Base-by-base conservation (phyloP, 2,797 vertebrate species). In the Takifugu rubripes region DNA sequence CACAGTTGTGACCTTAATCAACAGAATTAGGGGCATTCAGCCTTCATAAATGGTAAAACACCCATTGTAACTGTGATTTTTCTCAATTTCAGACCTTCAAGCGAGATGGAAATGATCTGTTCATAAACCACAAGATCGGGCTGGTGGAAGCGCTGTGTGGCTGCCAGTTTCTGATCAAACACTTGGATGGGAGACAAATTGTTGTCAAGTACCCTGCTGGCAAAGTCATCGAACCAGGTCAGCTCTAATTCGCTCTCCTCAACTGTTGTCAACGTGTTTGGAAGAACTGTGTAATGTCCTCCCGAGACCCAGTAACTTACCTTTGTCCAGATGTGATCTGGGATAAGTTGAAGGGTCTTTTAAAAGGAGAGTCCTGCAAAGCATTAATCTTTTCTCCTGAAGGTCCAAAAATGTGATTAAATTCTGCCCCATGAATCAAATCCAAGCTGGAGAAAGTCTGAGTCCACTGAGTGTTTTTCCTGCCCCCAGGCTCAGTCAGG, bases 141-240 rank as follows among this genome's bases (percentile, higher is more conserved):
- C 93, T 98, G 43, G 95, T 96, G 68, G 97, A 99, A 90, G 95
- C 97, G 60, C 90, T 99, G 50, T 99, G 97, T 78, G 97, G 97
- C 59, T 98, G 98, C 89, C 96, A 98, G 89, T 98, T 99, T 75
- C 94, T 94, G 52, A 90, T 99, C 83, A 98, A 97, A 83, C 97
- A 99, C 85, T 92, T 98, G 71, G 97, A 99, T 57, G 93, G 84
- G 17, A 93, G 95, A 83, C 97, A 98, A 77, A 96, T 99, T 62
- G 93, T 98, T 70, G 94, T 99, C 58, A 98, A 96, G 84, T 97
- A 98, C 17, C 96, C 96, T 31, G 92, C 95, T 70, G 96, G 97
- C 69, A 99, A 99, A 93, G 93, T 99, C 74, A 98, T 99, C 64
- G 95, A 99, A 81, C 97, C 97, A 90, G 97, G 97, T 97, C 8